phyloP scores from a whole-genome alignment of 2,113 vertebrate species.

The Etia nguti region DNA sequence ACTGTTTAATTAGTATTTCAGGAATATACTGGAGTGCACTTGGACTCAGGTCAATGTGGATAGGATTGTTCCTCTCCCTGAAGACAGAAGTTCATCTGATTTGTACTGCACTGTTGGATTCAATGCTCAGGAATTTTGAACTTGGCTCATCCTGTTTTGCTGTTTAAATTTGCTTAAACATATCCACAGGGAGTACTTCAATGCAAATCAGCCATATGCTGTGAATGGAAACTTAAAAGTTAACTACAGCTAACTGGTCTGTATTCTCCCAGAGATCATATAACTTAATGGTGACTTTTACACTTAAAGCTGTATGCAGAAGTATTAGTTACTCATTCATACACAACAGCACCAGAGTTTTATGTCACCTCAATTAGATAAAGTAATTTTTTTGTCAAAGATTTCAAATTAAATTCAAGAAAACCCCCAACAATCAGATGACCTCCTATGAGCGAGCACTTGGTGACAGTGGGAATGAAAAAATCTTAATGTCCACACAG shows the following conservation, averaged over 20 bases:
- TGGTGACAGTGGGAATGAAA: background rate
- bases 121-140: background rate
- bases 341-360: background rate
- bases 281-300: background rate
- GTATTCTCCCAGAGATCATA: background rate
- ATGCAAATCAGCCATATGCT: background rate
- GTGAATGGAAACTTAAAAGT: background rate
- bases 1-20: background rate
- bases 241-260: background rate
- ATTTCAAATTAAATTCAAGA: background rate
- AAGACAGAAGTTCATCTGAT: slow-evolving; percentile 1
- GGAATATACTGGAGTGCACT: background rate
- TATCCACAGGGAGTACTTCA: background rate
- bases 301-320: background rate
- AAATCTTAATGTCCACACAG: background rate
- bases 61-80: slow-evolving; percentile 1
- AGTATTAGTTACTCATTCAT: background rate
- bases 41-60: background rate
- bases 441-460: background rate
- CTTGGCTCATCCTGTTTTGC: background rate
- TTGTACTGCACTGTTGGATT: background rate
- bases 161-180: background rate
- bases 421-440: background rate
- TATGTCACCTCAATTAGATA: background rate
- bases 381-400: background rate